A percentile compares a stretch with the other conserved stretches of the same genome.
phyloP scores from a whole-genome alignment of 2,888 invertebrate species.

The Folsomia candida region DNA sequence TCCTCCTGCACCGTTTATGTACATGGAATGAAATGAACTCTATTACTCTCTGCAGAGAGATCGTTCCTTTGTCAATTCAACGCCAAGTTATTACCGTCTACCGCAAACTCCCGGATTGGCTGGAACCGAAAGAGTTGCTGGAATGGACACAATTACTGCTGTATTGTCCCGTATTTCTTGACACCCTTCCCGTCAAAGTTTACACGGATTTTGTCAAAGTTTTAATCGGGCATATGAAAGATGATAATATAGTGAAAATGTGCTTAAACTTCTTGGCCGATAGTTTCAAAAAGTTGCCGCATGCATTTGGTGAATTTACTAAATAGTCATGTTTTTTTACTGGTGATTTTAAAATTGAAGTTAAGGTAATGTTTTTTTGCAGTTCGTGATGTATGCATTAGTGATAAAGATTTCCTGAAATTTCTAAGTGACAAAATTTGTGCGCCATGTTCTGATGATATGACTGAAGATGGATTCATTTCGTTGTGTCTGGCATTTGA shows the following conservation, averaged over 20 bases:
- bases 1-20: too few species aligned
- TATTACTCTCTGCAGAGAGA: slow-evolving; percentile 3
- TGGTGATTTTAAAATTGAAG: background rate
- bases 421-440: slow-evolving; percentile 17
- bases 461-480: too few species aligned
- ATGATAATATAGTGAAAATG: slow-evolving; percentile 3
- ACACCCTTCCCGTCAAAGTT: slow-evolving; percentile 17
- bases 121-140: slow-evolving; percentile 21
- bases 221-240: slow-evolving; percentile 8
- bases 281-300: background rate
- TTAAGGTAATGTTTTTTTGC: background rate
- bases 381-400: slow-evolving; percentile 1
- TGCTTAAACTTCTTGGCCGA: slow-evolving; percentile 2
- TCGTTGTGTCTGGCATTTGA: too few species aligned
- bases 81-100: slow-evolving; percentile 26
- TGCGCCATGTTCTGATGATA: too few species aligned
- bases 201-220: slow-evolving; percentile 6
- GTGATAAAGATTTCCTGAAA: slow-evolving; percentile 6
- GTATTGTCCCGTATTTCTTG: slow-evolving; percentile 11
- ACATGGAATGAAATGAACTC: too few species aligned
- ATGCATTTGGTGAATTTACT: too few species aligned
- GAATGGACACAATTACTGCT: slow-evolving; percentile 31
- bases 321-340: background rate
- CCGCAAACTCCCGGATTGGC: slow-evolving; percentile 25
- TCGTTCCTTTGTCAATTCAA: slow-evolving; percentile 19